Percentiles rank a stretch among this genome's conserved stretches.
Conservation (phyloP, 1,140 invertebrate species). For the Trichonephila inaurata region DNA sequence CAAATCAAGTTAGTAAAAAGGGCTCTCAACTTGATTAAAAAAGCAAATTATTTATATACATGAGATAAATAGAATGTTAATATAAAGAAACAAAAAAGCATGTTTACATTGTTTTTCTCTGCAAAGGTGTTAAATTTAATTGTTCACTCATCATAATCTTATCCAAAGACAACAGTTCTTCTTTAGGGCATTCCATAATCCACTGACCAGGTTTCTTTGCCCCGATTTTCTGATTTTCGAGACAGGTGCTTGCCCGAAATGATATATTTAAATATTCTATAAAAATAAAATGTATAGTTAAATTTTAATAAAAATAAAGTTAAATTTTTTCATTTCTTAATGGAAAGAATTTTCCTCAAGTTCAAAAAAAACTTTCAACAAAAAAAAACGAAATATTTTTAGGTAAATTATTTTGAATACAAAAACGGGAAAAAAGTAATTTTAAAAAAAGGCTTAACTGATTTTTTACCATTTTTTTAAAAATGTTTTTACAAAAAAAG, state of each 20-base stretch:
- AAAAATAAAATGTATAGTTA: background rate
- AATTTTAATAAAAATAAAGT: background rate
- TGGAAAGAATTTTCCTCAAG: too few species aligned
- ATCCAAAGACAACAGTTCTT: constrained; percentile 7
- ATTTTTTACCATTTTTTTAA: too few species aligned
- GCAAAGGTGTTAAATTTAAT: background rate
- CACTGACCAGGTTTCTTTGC: constrained; percentile 25
- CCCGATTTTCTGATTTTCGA: background rate
- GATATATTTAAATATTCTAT: background rate
- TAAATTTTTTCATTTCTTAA: too few species aligned
- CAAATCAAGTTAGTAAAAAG: too few species aligned
- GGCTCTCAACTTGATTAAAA: too few species aligned
- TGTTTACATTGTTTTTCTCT: constrained; percentile 42
- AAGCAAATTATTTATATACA: too few species aligned
- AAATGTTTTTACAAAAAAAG: too few species aligned
- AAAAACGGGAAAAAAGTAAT: too few species aligned
- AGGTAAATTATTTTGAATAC: too few species aligned
- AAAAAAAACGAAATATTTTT: too few species aligned
- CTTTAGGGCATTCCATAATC: background rate
- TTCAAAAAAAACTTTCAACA: too few species aligned
- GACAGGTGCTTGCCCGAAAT: background rate
- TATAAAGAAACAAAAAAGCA: background rate
- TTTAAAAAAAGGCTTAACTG: too few species aligned
- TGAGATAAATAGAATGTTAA: background rate
- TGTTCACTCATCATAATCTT: constrained; percentile 51